Base-by-base conservation (phyloP, 1,140 invertebrate genomes). In the Steinernema khuongi region DNA sequence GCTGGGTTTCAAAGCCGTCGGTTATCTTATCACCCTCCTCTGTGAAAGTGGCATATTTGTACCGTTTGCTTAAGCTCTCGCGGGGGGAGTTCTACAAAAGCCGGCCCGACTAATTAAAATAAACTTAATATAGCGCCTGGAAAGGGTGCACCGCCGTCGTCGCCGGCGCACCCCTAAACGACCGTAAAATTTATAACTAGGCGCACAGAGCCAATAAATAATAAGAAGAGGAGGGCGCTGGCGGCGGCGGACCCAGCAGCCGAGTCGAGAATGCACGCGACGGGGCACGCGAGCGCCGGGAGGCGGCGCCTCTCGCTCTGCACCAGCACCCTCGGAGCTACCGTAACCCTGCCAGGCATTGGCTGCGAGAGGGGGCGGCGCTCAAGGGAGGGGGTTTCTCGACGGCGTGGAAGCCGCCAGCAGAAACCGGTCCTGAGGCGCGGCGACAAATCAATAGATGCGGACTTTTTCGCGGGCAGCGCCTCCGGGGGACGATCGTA, bases 401-500 rank as follows among this genome's bases (percentile, higher is more conserved):
- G 36, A 41, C n/a, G 36, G 36, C 7, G 36, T 41, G 36, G 36
- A 41, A n/a, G 7, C 36, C n/a, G n/a, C n/a, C n/a, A n/a, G n/a
- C 7, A 14, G 50, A 60, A 60, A 60, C 50, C 50, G 50, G 50
- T 60, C 50, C 50, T 22, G 50, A 60, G n/a, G n/a, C 19, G 50
- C 50, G 50, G 26, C 50, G 50, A 60, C 50, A 60, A 60, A 60
- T 60, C 50, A 22, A 60, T 60, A 60, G 50, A 7, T 7, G 26
- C 50, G 50, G 50, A 60, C 50, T 60, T 60, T 60, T 60, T 60
- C 50, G 50, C 14, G 50, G 50, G 14, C 14, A 60, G 50, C 50
- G 50, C 50, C 50, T 60, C 50, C 50, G 50, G 50, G 50, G 50
- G 50, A 60, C 50, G 50, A 26, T 60, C 50, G 50, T 60, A 60